Conservation (phyloP, 2,113 vertebrate genomes). For the Gopherus flavomarginatus region DNA sequence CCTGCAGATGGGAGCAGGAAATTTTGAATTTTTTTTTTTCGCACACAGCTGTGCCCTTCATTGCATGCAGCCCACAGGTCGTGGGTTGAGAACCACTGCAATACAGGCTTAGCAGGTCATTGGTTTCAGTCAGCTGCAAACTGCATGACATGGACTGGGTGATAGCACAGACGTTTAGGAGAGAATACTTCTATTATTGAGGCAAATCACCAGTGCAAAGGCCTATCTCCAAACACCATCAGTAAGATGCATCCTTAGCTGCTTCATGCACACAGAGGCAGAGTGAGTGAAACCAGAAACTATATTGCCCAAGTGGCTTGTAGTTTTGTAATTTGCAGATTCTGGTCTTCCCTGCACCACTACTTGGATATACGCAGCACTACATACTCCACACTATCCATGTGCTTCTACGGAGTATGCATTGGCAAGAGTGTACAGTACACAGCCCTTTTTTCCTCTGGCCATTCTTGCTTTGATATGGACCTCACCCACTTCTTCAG, state of each 20-base stretch:
- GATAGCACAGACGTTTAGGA: neutral
- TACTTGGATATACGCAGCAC: too few species aligned
- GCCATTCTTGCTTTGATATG: neutral
- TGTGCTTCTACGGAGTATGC: too few species aligned
- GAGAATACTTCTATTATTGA: neutral
- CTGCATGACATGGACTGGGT: neutral
- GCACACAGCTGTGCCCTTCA: too few species aligned
- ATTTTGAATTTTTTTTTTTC: too few species aligned
- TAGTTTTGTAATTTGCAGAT: too few species aligned
- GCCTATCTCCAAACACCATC: neutral
- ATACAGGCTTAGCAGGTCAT: rapidly evolving
- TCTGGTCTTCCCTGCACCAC: too few species aligned
- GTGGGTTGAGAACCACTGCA: too few species aligned
- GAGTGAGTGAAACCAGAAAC: neutral
- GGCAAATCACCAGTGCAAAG: neutral
- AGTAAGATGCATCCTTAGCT: neutral
- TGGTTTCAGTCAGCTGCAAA: neutral
- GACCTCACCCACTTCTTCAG: neutral
- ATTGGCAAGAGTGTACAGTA: too few species aligned
- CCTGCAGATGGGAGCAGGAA: too few species aligned
- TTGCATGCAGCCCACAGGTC: neutral
- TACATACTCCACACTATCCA: too few species aligned
- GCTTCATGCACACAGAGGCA: neutral
- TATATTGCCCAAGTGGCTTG: too few species aligned
- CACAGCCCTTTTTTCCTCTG: neutral